Base-by-base conservation (phyloP, 2,797 vertebrate species). In the Percopsis omiscomaycus region DNA sequence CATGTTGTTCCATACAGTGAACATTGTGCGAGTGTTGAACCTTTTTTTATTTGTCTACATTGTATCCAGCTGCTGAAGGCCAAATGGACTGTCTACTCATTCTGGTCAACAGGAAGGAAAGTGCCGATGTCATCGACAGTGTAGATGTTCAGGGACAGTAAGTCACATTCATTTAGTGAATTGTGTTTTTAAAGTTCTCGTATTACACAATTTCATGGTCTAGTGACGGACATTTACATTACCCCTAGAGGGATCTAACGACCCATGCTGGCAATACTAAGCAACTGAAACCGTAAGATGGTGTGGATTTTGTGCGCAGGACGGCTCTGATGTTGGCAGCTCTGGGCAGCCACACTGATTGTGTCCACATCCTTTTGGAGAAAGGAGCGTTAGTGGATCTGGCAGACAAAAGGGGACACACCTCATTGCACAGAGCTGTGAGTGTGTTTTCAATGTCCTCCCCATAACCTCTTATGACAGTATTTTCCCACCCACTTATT, bases 281-380 rank as follows among this genome's bases (percentile, higher is more conserved):
- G 37, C 37, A 42, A 9, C 37, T 42, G 37, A 42, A 10, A 22
- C 22, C 22, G 37, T 42, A 42, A 6, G 37, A 42, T 2, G 37
- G 9, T 42, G 37, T 42, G 37, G 27, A 22, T 46, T 32, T 15
- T 14, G 0, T 75, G 52, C 67, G 3, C 73, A 95, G 94, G 74
- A 95, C 94, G 70, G 92, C 94, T 0, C 78, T 95, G 83, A 95
- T 95, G 94, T 79, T 95, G 89, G 94, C 94, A 0, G 92, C 94
- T 81, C 91, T 93, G 89, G 94, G 93, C 5, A 89, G 92, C 77
- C 93, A 95, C 3, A 88, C 92, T 2, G 94, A 95, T 84, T 95
- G 94, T 60, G 92, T 94, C 58, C 93, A 94, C 54, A 93, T 95
- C 75, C 89, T 95, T 74, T 89, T 95, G 77, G 94, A 95, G 84